A percentile compares a stretch with the other conserved stretches of the same genome.
Evolutionary conservation across 53 echinoderm and acorn worm species (phyloP).

Genomic region (Apostichopus leukothele): DNA sequence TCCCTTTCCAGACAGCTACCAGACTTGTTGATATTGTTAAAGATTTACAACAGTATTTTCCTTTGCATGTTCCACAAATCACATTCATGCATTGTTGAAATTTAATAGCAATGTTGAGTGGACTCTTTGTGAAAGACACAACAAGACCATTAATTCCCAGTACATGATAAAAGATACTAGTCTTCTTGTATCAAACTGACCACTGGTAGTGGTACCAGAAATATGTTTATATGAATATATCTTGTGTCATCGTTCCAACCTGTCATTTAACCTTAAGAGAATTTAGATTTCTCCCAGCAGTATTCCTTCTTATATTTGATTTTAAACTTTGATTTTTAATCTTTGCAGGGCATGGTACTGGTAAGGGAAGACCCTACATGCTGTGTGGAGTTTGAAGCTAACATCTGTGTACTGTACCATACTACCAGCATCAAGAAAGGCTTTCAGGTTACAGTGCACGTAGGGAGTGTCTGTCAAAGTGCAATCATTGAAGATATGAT

Average conservation of each 20-base stretch:
- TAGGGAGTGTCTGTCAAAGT: constrained; percentile 96
- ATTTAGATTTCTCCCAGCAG: no score
- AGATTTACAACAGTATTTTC: no score
- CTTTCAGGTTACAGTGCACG: constrained; percentile 86
- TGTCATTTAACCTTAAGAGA: neutral
- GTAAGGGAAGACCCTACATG: constrained; percentile 69
- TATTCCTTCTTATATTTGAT: neutral
- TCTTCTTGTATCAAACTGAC: no score
- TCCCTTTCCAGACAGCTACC: no score
- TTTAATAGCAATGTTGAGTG: no score
- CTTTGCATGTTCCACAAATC: no score
- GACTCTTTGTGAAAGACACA: no score
- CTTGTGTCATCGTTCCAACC: neutral
- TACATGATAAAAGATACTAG: no score
- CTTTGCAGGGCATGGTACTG: constrained; percentile 85
- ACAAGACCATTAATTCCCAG: no score
- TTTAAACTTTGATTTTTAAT: neutral
- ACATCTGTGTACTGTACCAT: constrained; percentile 87
- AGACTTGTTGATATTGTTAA: no score
- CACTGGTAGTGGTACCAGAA: no score
- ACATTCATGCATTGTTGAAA: no score
- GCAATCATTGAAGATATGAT: constrained; percentile 71
- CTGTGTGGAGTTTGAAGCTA: constrained; percentile 89
- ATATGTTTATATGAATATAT: neutral
- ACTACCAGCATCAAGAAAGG: constrained; percentile 75